These are phyloP conservation scores for Rachycentron canadum DNA, from an alignment of 2,797 vertebrate species.

Conservation along the genomic window DNA sequence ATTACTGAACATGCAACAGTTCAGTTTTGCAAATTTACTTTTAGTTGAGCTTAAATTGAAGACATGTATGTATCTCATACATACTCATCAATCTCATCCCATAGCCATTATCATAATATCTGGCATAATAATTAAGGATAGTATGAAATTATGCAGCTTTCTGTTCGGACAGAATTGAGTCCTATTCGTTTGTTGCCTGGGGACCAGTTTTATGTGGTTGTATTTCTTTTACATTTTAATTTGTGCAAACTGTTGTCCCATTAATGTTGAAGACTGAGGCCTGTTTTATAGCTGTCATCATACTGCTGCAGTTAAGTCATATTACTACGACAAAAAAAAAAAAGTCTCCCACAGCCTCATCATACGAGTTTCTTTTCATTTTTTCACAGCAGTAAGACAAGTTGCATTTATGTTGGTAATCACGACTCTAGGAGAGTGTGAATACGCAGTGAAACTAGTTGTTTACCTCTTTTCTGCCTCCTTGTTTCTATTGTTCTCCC, in stretches of 20 bases:
- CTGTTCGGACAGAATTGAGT: slow-evolving; percentile 30
- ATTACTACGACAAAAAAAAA: not conserved
- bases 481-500: not conserved
- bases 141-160: slow-evolving; percentile 53
- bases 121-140: slow-evolving; percentile 39
- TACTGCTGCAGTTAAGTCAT: slow-evolving; percentile 6
- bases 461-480: slow-evolving; percentile 13
- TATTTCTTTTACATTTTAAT: slow-evolving; percentile 40
- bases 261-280: slow-evolving; percentile 1
- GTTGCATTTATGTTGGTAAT: slow-evolving; percentile 22
- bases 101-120: slow-evolving; percentile 28
- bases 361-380: not conserved
- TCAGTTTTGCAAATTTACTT: not conserved
- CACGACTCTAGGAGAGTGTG: not conserved
- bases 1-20: not conserved
- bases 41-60: slow-evolving; percentile 5
- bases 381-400: not conserved
- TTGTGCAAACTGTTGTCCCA: slow-evolving; percentile 17
- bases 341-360: slow-evolving; percentile 1
- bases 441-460: not conserved
- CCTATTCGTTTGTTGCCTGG: slow-evolving; percentile 18
- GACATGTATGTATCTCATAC: slow-evolving; percentile 1
- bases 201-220: not conserved
- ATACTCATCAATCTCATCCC: no score
- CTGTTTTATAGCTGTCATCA: slow-evolving; percentile 22